These are phyloP conservation scores for Psittacula cyanocephala DNA, from an alignment of 2,113 vertebrate genomes.

Conservation along the genomic window DNA sequence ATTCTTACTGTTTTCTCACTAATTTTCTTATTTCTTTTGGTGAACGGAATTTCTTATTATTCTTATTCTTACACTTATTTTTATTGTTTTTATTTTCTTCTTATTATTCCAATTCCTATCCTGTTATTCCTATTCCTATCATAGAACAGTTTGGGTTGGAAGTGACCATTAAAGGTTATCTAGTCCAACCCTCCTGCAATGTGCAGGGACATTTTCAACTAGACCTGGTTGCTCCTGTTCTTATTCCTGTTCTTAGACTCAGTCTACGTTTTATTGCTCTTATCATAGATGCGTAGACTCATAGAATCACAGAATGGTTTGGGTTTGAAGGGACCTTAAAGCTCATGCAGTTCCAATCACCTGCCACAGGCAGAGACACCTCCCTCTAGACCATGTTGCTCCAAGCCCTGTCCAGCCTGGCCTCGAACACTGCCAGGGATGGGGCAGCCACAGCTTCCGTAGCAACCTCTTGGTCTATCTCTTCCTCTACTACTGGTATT, in stretches of 20 bases:
- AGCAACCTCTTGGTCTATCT: not conserved
- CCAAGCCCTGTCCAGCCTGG: not conserved
- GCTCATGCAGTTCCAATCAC: not conserved
- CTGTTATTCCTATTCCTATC: not conserved
- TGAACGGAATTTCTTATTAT: not conserved
- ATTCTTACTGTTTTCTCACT: not conserved
- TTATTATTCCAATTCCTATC: not conserved
- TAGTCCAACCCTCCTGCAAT: not conserved
- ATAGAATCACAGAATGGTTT: not conserved
- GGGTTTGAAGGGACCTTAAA: not conserved
- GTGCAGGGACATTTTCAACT: not conserved
- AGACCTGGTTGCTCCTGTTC: not conserved
- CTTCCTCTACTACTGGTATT: not conserved
- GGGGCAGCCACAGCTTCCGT: not conserved
- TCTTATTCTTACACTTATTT: not conserved
- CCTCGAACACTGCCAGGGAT: not conserved
- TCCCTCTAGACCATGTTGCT: not conserved
- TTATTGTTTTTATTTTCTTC: not conserved
- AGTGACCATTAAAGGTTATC: not conserved
- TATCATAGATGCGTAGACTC: not conserved
- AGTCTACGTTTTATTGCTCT: not conserved
- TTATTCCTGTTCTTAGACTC: not conserved
- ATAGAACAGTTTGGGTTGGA: not conserved
- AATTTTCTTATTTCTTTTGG: not conserved
- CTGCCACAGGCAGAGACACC: not conserved